Evolutionary conservation across 2,888 invertebrate genomes (phyloP).

Genomic region (Chorisops tibialis): DNA sequence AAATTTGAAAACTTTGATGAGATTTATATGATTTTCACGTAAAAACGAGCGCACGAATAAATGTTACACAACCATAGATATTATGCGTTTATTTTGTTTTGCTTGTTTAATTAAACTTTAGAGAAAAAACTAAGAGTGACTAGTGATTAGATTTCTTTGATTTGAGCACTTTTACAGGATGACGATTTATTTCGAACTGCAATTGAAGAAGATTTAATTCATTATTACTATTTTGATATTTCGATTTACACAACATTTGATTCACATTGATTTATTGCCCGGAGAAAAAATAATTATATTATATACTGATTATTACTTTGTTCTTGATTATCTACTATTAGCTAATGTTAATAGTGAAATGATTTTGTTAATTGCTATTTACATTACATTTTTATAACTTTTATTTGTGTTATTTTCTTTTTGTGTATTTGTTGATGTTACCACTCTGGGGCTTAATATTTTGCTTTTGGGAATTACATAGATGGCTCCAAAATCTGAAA

Average conservation of each 20-base stretch:
- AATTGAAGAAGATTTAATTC: no score
- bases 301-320: not conserved
- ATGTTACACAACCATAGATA: slow-evolving; percentile 37
- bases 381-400: slow-evolving; percentile 14
- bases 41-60: slow-evolving; percentile 33
- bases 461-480: not conserved
- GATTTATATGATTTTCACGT: not conserved
- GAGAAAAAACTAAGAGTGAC: no score
- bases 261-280: no score
- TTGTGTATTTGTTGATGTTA: not conserved
- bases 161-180: no score
- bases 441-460: not conserved
- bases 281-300: no score
- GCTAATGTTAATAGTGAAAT: no score
- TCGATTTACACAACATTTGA: no score
- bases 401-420: not conserved
- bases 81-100: slow-evolving; percentile 31
- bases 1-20: no score
- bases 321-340: not conserved
- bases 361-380: not conserved
- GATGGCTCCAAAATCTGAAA: slow-evolving; percentile 3
- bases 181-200: no score
- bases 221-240: no score
- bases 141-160: no score
- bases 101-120: no score